Percentiles rank a stretch among this genome's conserved stretches.
Conservation (phyloP, 2,797 vertebrate genomes). For the Octomys mimax region DNA sequence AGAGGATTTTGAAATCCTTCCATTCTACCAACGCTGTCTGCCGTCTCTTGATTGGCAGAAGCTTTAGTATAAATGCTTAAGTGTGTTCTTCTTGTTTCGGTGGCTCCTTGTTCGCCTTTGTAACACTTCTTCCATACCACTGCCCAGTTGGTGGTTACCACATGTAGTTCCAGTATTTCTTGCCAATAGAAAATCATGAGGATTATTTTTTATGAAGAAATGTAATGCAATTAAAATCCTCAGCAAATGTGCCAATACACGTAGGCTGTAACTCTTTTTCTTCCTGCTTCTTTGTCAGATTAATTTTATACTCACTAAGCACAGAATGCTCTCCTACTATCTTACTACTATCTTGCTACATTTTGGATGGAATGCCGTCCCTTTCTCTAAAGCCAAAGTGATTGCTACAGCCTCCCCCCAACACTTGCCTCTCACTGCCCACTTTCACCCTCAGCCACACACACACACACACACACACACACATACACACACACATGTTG, state of each 20-base stretch:
- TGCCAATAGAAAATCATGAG: background rate
- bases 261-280: background rate
- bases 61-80: background rate
- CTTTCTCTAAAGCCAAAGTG: background rate
- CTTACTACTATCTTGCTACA: background rate
- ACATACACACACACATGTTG: background rate
- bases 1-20: background rate
- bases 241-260: background rate
- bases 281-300: background rate
- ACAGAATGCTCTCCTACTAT: fast-evolving
- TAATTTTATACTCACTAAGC: background rate
- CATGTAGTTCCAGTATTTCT: background rate
- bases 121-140: background rate
- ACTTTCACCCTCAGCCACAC: background rate
- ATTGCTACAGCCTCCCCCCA: background rate
- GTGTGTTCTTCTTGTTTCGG: background rate
- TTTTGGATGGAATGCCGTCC: background rate
- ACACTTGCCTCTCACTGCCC: fast-evolving
- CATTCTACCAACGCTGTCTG: fast-evolving
- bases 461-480: background rate
- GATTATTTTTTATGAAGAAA: background rate
- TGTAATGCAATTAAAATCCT: background rate
- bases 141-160: background rate
- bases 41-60: background rate
- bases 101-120: background rate